Evolutionary conservation across 2,113 vertebrate species (phyloP).

Genomic region (Dinomys branickii): DNA sequence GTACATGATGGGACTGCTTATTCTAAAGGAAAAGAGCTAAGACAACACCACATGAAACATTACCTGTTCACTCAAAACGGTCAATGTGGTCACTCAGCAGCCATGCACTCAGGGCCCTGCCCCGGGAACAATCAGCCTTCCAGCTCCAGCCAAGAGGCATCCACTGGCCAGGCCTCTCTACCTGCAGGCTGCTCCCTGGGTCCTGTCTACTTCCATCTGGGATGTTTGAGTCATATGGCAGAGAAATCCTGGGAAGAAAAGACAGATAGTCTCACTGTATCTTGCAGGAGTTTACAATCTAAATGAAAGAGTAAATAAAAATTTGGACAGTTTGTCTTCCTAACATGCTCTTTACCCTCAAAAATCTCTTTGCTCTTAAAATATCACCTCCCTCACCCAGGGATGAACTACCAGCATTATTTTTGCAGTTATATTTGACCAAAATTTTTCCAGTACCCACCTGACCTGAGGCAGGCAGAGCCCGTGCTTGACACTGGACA

Average conservation of each 20-base stretch:
- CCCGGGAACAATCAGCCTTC: neutral
- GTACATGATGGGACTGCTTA: neutral
- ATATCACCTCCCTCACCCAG: neutral
- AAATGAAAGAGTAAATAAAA: neutral
- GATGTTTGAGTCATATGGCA: neutral
- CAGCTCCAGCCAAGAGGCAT: neutral
- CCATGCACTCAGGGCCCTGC: no score
- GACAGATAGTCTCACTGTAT: neutral
- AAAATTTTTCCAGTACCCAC: neutral
- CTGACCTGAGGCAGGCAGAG: neutral
- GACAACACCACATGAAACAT: neutral
- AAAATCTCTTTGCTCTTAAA: neutral
- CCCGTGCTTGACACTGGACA: accelerated
- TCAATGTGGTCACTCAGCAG: neutral
- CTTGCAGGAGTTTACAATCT: neutral
- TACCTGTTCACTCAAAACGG: neutral
- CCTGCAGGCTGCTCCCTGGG: neutral
- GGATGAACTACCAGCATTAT: neutral
- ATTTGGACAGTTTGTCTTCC: neutral
- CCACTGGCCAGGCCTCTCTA: neutral
- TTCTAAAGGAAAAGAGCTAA: neutral
- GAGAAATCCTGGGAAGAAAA: neutral
- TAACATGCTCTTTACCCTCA: neutral
- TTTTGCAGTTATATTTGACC: neutral
- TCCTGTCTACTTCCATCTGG: neutral